phyloP scores from a whole-genome alignment of 2,113 vertebrate species.

The Alaudala cheleensis region DNA sequence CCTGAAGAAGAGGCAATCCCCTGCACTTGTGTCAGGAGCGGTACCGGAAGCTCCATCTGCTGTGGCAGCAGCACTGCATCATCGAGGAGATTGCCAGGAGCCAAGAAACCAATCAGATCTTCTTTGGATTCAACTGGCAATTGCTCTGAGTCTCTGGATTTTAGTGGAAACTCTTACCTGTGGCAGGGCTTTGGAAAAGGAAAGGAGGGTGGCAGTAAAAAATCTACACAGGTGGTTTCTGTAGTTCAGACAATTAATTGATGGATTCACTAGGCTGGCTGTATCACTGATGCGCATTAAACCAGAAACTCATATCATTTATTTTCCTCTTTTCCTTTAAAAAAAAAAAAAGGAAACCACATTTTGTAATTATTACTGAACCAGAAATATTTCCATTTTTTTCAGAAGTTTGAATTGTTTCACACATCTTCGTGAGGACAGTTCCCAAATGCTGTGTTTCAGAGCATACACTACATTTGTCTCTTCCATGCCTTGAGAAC shows the following conservation, averaged over 20 bases:
- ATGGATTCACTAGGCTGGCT: background rate
- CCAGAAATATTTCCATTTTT: background rate
- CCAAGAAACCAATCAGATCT: slow-evolving; percentile 90
- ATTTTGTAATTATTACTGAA: background rate
- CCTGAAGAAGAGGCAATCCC: slow-evolving; percentile 86
- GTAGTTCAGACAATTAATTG: background rate
- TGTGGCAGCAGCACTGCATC: slow-evolving; percentile 97
- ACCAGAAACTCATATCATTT: background rate
- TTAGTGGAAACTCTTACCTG: background rate
- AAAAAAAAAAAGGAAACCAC: background rate
- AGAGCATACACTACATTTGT: background rate
- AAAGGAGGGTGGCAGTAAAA: background rate
- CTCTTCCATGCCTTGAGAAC: background rate
- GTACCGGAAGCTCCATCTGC: slow-evolving; percentile 91
- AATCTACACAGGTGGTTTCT: background rate
- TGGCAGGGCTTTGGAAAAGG: slow-evolving; percentile 19
- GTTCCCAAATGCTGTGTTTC: background rate
- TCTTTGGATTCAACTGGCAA: slow-evolving; percentile 96
- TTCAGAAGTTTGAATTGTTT: background rate
- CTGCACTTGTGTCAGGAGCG: slow-evolving; percentile 90
- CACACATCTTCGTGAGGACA: background rate
- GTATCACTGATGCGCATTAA: background rate
- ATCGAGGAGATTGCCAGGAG: slow-evolving; percentile 95
- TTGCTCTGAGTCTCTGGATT: slow-evolving; percentile 79
- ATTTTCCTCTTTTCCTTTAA: background rate